Base-by-base conservation (phyloP, 64 coral and sea anemone species). In the Actinia tenebrosa region DNA sequence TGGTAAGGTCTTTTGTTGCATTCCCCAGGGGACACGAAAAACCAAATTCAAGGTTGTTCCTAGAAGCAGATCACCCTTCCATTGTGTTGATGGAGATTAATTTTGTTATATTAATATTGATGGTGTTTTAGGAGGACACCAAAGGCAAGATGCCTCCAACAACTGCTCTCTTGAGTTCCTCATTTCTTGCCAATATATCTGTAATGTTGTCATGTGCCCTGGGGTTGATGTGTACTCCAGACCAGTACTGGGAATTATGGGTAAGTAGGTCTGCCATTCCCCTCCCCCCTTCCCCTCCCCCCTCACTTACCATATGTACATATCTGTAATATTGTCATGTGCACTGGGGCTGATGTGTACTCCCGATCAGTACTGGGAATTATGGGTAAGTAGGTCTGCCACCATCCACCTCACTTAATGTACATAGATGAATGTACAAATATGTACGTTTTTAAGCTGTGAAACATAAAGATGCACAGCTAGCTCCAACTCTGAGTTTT, bases 161-260 rank as follows among this genome's bases (percentile, higher is more conserved):
- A 17, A 79, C 44, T 26, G 77, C 66, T 45, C 75, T 87, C 82
- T 78, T 87, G 43, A 83, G 90, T 16, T 83, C 62, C 64, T 92
- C 90, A 37, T 92, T 87, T 56, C 86, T 92, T 30, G 60, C 90
- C 58, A 92, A 92, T 27, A 83, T 87, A 8, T 96, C 94, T 13
- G 83, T 96, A 10, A 45, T 78, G 7, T 81, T 90, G n/a, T 79
- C 94, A 5, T 96, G 91, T 77, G 4, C 64, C 16, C 54, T 96
- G 75, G 88, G 66, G 25, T 15, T 93, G 3, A 27, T 93, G 7
- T 77, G 85, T 53, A 87, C 94, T 60, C 91, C 94, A 13, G 60
- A 75, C 11, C 79, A 89, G 64, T 90, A 84, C n/a, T 90, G 94
- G 88, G 94, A 96, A 81, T 56, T 96, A 10, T 96, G 94, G 94